Evolutionary conservation across 2,888 invertebrate species (phyloP).

Genomic region (Neocrepidodera transversa): DNA sequence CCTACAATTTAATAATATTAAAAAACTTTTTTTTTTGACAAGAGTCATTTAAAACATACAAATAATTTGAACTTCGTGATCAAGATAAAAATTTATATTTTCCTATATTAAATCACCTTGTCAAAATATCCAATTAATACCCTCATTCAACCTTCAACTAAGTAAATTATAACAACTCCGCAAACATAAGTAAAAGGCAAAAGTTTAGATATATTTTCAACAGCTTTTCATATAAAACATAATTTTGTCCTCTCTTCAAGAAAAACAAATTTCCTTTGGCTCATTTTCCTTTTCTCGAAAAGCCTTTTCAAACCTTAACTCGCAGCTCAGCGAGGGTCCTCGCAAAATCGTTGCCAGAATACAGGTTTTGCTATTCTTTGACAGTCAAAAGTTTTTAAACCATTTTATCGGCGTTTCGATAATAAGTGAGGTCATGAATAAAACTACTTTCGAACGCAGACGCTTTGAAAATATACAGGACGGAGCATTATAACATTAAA

Average conservation of each 20-base stretch:
- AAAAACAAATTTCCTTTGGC: constrained; percentile 6
- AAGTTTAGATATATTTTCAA: constrained; percentile 12
- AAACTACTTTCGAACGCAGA: too few relatives aligned
- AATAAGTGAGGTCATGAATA: too few relatives aligned
- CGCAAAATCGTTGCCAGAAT: neutral
- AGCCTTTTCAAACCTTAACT: constrained; percentile 6
- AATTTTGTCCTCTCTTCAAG: constrained; percentile 10
- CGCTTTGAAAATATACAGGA: too few relatives aligned
- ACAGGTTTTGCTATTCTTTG: too few relatives aligned
- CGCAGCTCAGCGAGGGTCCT: neutral
- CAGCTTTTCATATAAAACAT: constrained; percentile 15
- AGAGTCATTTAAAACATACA: too few relatives aligned
- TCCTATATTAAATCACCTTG: neutral
- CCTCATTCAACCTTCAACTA: neutral
- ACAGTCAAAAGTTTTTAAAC: too few relatives aligned
- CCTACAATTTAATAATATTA: too few relatives aligned
- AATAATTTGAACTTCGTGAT: neutral
- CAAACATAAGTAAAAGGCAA: constrained; percentile 5
- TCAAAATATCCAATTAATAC: constrained; percentile 10
- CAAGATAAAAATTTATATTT: neutral
- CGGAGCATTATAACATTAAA: too few relatives aligned
- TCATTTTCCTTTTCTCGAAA: neutral
- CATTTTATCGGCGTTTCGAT: too few relatives aligned
- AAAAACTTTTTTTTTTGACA: too few relatives aligned
- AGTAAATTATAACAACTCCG: constrained; percentile 6